Evolutionary conservation across 2,797 vertebrate genomes (phyloP).

Genomic region (Chaetodon trifasciatus): DNA sequence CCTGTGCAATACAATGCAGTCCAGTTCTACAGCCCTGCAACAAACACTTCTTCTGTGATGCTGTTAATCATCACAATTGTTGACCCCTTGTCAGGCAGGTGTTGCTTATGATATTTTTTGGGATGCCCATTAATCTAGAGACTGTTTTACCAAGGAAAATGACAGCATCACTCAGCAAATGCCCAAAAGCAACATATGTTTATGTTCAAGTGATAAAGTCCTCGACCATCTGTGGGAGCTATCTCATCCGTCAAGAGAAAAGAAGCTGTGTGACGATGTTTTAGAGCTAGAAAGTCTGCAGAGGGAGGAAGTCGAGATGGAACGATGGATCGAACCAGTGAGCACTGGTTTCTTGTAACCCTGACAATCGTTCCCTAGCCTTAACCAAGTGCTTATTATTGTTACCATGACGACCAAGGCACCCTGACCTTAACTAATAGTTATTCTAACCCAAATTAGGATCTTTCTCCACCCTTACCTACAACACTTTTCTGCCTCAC

Average conservation of each 20-base stretch:
- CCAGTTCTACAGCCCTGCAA: neutral
- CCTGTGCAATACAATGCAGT: neutral
- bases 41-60: neutral
- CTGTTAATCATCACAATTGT: neutral
- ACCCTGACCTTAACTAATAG: neutral
- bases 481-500: neutral
- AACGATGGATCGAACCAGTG: neutral
- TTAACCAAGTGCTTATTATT: neutral
- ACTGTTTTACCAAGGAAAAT: neutral
- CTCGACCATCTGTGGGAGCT: neutral
- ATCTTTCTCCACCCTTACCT: neutral
- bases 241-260: neutral
- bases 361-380: neutral
- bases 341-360: neutral
- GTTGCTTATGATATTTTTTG: neutral
- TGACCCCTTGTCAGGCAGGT: neutral
- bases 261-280: neutral
- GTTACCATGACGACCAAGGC: neutral
- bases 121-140: neutral
- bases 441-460: neutral
- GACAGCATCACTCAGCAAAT: neutral
- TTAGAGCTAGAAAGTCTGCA: neutral
- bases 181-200: neutral
- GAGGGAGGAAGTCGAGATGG: neutral
- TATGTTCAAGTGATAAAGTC: neutral